Conservation (phyloP, 2,113 vertebrate genomes). For the Guaruba guarouba region DNA sequence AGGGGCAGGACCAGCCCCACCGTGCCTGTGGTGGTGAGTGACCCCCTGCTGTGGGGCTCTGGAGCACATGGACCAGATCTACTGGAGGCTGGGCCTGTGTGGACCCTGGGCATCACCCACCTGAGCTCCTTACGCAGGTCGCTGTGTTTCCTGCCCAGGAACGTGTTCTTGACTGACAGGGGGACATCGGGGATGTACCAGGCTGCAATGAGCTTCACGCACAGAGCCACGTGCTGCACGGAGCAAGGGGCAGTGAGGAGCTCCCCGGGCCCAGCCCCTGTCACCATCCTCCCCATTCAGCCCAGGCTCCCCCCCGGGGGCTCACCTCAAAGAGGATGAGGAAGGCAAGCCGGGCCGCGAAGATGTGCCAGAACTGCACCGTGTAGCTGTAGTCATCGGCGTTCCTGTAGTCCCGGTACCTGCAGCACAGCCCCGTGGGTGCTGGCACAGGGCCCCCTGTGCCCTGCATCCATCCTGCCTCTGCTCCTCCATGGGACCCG, state of each 20-base stretch:
- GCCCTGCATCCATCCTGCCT: accelerated
- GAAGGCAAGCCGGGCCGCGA: constrained; percentile 88
- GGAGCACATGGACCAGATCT: background rate
- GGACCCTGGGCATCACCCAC: constrained; percentile 44
- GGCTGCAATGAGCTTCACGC: constrained; percentile 85
- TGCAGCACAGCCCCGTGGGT: background rate
- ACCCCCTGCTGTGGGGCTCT: background rate
- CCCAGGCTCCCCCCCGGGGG: accelerated
- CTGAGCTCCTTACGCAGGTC: constrained; percentile 68
- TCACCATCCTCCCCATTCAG: accelerated
- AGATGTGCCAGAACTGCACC: constrained; percentile 85
- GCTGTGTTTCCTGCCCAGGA: constrained; percentile 74
- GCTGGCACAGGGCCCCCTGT: background rate
- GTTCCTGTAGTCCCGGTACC: constrained; percentile 88
- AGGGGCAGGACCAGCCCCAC: background rate
- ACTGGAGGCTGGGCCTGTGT: background rate
- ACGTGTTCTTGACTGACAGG: constrained; percentile 74
- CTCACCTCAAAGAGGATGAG: constrained; percentile 90
- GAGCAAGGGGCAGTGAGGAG: background rate
- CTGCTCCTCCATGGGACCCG: accelerated
- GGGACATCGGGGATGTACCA: constrained; percentile 89
- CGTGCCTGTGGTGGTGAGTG: background rate
- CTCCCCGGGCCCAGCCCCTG: background rate
- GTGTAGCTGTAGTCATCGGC: constrained; percentile 76
- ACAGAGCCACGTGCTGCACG: constrained; percentile 85